Conservation (phyloP, 2,113 vertebrate species). For the Clarias batrachus region DNA sequence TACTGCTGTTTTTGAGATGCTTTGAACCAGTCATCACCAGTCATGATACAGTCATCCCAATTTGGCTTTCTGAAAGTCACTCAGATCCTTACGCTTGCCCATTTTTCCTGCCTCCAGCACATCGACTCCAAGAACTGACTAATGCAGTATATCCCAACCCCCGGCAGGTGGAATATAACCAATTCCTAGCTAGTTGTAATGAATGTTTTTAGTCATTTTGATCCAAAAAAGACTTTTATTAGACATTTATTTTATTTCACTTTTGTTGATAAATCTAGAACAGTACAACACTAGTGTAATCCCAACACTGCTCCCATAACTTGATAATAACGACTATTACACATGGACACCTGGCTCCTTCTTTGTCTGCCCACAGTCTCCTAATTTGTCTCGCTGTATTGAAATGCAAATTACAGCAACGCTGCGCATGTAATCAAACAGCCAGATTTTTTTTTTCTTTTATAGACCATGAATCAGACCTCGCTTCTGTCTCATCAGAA, state of each 20-base stretch:
- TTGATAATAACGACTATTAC: conserved; percentile 2
- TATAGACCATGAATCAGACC: not conserved
- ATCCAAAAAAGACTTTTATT: not conserved
- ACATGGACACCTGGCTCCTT: conserved; percentile 22
- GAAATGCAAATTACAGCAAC: conserved; percentile 14
- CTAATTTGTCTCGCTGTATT: conserved; percentile 25
- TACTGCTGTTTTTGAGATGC: too few species aligned
- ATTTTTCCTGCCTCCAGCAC: too few species aligned
- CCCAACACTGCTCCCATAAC: not conserved
- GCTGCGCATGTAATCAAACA: conserved; percentile 8
- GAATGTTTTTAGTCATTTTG: not conserved
- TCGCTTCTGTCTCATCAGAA: not conserved
- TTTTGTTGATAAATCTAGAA: not conserved
- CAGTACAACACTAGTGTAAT: not conserved
- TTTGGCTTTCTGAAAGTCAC: too few species aligned
- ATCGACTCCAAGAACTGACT: too few species aligned
- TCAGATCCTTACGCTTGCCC: too few species aligned
- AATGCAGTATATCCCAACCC: too few species aligned
- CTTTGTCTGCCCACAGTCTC: conserved; percentile 24
- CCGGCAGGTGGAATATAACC: too few species aligned
- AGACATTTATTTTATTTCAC: not conserved
- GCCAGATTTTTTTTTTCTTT: not conserved
- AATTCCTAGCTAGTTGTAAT: not conserved
- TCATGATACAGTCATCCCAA: too few species aligned
- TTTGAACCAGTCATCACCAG: too few species aligned